These are phyloP conservation scores for Tuta absoluta DNA, from an alignment of 2,888 invertebrate species.

Conservation along the genomic window DNA sequence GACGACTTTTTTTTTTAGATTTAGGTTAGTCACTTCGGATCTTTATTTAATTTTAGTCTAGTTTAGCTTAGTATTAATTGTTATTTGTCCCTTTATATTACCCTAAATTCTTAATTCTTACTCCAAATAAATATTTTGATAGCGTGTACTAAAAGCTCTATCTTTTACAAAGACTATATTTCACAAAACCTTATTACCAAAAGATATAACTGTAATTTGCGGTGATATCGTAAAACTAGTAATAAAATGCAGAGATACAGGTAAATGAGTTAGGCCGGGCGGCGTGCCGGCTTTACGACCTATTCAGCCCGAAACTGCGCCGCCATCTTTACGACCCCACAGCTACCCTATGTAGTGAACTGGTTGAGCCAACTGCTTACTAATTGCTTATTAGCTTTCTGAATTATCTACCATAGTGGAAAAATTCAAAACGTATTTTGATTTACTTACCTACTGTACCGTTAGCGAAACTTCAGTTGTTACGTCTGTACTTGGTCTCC, in stretches of 20 bases:
- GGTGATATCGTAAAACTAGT: slow-evolving; percentile 38
- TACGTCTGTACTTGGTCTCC: too few species aligned
- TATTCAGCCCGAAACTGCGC: slow-evolving; percentile 15
- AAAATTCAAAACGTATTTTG: neutral
- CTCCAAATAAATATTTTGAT: neutral
- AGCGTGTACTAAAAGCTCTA: neutral
- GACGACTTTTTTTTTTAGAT: too few species aligned
- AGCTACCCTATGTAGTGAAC: neutral
- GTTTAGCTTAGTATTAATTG: too few species aligned
- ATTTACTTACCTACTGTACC: too few species aligned
- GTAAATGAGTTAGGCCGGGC: slow-evolving; percentile 49
- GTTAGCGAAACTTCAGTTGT: too few species aligned
- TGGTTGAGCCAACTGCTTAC: slow-evolving; percentile 8
- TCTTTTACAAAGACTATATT: neutral
- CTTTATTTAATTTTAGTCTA: too few species aligned
- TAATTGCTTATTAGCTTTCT: slow-evolving; percentile 1
- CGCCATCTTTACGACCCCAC: slow-evolving; percentile 13
- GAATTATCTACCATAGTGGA: neutral
- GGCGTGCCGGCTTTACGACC: slow-evolving; percentile 52
- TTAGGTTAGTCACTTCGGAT: too few species aligned
- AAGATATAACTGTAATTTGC: slow-evolving; percentile 29
- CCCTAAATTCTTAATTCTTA: neutral
- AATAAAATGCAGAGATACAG: slow-evolving; percentile 47
- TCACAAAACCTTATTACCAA: slow-evolving; percentile 2
- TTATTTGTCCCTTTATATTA: too few species aligned